These are phyloP conservation scores for Cydia pomonella DNA, from an alignment of 1,140 invertebrate species.

Conservation along the genomic window DNA sequence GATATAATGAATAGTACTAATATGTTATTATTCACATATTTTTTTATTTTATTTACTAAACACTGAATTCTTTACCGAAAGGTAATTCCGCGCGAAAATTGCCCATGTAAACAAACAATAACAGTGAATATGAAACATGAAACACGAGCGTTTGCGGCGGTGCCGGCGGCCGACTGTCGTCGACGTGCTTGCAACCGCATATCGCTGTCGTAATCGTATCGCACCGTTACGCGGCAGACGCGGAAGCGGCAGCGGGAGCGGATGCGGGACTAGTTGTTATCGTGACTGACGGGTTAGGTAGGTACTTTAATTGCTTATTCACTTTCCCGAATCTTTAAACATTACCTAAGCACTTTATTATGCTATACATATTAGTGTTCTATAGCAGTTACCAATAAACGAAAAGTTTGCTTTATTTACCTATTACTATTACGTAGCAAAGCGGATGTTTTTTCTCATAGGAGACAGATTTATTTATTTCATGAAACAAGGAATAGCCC, in stretches of 20 bases:
- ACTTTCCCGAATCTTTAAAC: not conserved
- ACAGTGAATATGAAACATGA: not conserved
- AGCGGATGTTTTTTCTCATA: no score
- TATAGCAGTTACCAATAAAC: not conserved
- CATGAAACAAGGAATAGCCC: no score
- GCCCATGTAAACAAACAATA: not conserved
- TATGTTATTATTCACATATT: not conserved
- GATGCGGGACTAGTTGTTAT: not conserved
- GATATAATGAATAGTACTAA: constrained; percentile 7
- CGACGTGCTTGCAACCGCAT: constrained; percentile 44
- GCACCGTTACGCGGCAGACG: constrained; percentile 53
- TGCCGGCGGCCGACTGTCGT: constrained; percentile 53
- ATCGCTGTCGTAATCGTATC: constrained; percentile 59
- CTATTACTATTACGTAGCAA: no score
- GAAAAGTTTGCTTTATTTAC: not conserved
- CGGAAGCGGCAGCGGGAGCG: constrained; percentile 19
- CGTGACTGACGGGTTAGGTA: not conserved
- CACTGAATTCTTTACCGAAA: not conserved
- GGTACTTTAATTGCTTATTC: not conserved
- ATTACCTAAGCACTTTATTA: not conserved
- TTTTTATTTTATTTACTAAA: not conserved
- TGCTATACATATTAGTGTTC: not conserved
- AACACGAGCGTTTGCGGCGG: constrained; percentile 50
- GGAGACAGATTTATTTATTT: no score
- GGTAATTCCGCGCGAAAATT: not conserved